Percentiles rank a stretch among this genome's conserved stretches.
Conservation (phyloP, 92 coral and sea anemone species). For the Chrysogorgia sp. region DNA sequence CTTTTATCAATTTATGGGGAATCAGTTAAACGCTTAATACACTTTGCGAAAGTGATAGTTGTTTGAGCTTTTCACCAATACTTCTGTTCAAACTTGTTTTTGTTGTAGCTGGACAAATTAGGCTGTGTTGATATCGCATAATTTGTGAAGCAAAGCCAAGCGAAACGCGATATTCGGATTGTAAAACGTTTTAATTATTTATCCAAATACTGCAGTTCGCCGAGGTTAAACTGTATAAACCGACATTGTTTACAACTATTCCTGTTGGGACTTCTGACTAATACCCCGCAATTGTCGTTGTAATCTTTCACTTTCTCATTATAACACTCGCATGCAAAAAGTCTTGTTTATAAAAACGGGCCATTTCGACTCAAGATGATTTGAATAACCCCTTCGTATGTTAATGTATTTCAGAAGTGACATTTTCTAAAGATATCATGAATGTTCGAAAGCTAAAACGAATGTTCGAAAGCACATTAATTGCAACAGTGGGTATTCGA, state of each 20-base stretch:
- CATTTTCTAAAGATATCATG: neutral
- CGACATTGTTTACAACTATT: neutral
- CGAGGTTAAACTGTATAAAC: neutral
- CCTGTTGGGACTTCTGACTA: neutral
- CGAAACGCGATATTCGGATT: neutral
- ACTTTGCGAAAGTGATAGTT: no score
- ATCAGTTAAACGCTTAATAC: no score
- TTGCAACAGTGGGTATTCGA: no score
- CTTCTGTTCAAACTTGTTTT: no score
- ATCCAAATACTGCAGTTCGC: slow-evolving; percentile 8
- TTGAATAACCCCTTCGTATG: neutral
- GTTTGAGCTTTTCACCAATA: no score
- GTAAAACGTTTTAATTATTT: slow-evolving; percentile 8
- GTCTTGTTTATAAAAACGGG: slow-evolving; percentile 19
- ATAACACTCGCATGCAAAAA: slow-evolving; percentile 19
- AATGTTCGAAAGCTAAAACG: no score
- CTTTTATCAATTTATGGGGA: no score
- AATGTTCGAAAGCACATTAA: no score
- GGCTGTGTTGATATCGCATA: neutral
- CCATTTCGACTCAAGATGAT: neutral
- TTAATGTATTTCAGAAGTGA: neutral
- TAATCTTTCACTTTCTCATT: neutral
- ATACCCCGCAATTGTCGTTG: slow-evolving; percentile 10
- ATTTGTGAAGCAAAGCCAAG: no score
- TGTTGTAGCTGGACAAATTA: no score